Evolutionary conservation across 2,797 vertebrate genomes (phyloP).

Genomic region (Acropternis orthonyx): DNA sequence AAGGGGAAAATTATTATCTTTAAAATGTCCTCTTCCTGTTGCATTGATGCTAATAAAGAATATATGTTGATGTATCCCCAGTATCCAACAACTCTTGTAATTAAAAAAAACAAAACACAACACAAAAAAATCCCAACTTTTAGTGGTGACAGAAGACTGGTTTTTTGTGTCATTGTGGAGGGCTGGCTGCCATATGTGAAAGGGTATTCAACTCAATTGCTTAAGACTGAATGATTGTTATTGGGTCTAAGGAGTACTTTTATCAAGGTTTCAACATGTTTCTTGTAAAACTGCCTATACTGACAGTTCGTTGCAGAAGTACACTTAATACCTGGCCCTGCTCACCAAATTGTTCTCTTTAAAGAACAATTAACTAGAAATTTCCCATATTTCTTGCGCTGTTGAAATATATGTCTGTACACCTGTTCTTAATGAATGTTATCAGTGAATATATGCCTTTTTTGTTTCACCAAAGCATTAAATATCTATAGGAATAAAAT

Average conservation of each 20-base stretch:
- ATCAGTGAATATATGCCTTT: neutral
- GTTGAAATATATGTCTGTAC: neutral
- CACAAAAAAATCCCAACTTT: neutral
- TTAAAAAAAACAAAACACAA: neutral
- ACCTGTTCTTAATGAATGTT: neutral
- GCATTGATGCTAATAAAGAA: neutral
- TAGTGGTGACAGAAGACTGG: neutral
- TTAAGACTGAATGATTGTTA: constrained; percentile 49
- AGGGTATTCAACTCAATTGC: constrained; percentile 32
- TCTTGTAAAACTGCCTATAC: neutral
- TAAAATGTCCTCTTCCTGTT: neutral
- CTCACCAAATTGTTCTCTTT: neutral
- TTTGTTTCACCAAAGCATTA: neutral
- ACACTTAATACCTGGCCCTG: neutral
- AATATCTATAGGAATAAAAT: neutral
- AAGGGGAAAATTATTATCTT: neutral
- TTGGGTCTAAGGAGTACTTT: constrained; percentile 33
- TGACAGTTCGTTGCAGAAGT: constrained; percentile 36
- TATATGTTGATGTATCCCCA: neutral
- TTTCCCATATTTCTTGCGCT: neutral
- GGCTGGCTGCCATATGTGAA: constrained; percentile 39
- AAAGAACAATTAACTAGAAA: neutral
- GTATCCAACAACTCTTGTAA: neutral
- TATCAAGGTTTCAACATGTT: constrained; percentile 40
- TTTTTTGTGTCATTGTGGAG: constrained; percentile 21